Base-by-base conservation (phyloP, 1,140 invertebrate genomes). In the Nasonia vitripennis region DNA sequence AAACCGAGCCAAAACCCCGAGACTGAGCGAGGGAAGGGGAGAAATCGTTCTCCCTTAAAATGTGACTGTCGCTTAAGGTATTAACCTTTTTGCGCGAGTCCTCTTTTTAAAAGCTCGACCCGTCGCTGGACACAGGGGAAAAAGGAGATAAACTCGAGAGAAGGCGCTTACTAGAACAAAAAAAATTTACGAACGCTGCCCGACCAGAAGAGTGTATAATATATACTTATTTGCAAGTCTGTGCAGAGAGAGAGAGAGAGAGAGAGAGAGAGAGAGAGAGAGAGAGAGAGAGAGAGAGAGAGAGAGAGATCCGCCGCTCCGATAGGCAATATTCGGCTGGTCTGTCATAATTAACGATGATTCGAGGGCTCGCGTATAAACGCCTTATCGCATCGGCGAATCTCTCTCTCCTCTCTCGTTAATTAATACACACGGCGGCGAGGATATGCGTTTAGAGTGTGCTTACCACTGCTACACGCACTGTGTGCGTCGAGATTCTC, bases 1-100 rank as follows among this genome's bases (percentile, higher is more conserved):
- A 14, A 31, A 67, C 55, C 14, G 27, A 23, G 51, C 41, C 7
- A 78, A 62, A 34, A 55, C 75, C 45, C 75, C 20, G 6, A 27
- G 27, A 27, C 1, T 27, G 27, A 55, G 23, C 10, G 27, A 9
- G 51, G 11, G 51, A 62, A 20, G 17, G 20, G 17, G 55, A 20
- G 27, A 55, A 55, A 62, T n/a, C 55, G 17, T 62, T 4, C 55
- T 62, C 55, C 7, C 17, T n/a, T 31, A 78, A 78, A 78, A 62
- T 17, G 23, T 23, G 4, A 62, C 55, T 62, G 55, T 62, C 55
- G 55, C 55, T 62, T 62, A 62, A 20, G 17, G 77, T 34, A 78
- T 62, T 62, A 62, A 78, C 11, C 45, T 78, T 68, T 80, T 81
- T 51, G 41, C 41, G 55, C 20, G 17, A n/a, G 55, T 17, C 20